Evolutionary conservation across 2,113 vertebrate genomes (phyloP).

Genomic region (Tursiops truncatus): DNA sequence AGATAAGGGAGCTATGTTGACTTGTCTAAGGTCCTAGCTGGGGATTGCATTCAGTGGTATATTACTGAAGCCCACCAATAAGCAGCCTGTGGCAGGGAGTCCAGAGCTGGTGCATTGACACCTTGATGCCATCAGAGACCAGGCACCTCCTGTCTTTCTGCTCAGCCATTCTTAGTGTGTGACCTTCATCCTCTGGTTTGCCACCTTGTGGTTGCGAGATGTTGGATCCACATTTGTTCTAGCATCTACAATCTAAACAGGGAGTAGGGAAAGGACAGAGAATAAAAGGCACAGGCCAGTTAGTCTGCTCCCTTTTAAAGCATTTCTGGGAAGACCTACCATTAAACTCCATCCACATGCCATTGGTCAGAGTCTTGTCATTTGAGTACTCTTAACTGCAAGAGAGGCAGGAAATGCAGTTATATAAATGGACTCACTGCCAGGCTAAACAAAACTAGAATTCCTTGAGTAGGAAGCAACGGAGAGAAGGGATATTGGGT

Average conservation of each 20-base stretch:
- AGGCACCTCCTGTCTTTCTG: not conserved
- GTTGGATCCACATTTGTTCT: not conserved
- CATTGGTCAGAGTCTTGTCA: not conserved
- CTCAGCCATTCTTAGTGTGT: not conserved
- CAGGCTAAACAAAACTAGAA: not conserved
- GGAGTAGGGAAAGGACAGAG: not conserved
- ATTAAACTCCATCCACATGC: not conserved
- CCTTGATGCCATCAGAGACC: not conserved
- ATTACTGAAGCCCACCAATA: not conserved
- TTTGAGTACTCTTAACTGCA: not conserved
- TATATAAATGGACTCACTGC: not conserved
- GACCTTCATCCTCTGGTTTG: not conserved
- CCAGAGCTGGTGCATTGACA: fast-evolving
- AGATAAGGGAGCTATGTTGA: not conserved
- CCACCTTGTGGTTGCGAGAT: not conserved
- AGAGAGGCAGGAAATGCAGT: not conserved
- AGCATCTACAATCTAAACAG: not conserved
- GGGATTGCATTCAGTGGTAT: not conserved
- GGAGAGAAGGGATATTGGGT: not conserved
- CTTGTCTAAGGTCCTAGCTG: not conserved
- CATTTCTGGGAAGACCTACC: not conserved
- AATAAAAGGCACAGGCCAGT: not conserved
- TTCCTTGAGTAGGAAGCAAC: not conserved
- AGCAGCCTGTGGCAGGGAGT: not conserved
- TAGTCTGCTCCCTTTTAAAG: not conserved